Percentiles rank a stretch among this genome's conserved stretches.
Evolutionary conservation across 2,113 vertebrate genomes (phyloP).

Genomic region (Rhabdomys dilectus): DNA sequence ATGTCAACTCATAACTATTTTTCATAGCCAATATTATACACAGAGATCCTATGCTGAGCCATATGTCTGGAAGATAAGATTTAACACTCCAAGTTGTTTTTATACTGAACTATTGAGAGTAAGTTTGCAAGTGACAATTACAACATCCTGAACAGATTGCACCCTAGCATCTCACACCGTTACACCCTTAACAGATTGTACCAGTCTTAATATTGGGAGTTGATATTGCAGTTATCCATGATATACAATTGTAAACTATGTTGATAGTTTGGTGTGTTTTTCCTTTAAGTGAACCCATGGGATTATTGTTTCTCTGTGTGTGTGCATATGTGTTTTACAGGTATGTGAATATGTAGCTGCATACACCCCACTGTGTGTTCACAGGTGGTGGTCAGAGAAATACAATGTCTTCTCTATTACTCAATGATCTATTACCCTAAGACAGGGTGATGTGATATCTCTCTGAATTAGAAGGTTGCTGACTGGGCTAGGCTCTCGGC

Average conservation of each 20-base stretch:
- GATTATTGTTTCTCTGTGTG: background rate
- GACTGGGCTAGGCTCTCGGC: background rate
- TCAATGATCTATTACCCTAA: background rate
- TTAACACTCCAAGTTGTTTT: background rate
- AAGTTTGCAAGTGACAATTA: background rate
- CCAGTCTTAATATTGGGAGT: background rate
- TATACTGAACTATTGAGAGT: background rate
- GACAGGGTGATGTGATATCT: background rate
- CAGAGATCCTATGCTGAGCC: background rate
- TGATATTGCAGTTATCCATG: background rate
- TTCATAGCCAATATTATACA: background rate
- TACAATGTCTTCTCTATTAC: background rate
- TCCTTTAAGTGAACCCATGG: background rate
- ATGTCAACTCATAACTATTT: background rate
- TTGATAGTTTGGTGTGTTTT: background rate
- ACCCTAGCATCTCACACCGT: background rate
- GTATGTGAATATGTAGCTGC: background rate
- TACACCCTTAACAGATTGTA: background rate
- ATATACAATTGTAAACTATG: background rate
- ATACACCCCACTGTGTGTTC: background rate
- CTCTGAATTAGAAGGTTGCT: background rate
- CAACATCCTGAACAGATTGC: background rate
- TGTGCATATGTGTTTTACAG: background rate
- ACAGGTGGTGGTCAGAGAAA: background rate
- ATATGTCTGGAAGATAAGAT: background rate